Base-by-base conservation (phyloP, 2,888 invertebrate genomes). In the Hylaea fasciaria region DNA sequence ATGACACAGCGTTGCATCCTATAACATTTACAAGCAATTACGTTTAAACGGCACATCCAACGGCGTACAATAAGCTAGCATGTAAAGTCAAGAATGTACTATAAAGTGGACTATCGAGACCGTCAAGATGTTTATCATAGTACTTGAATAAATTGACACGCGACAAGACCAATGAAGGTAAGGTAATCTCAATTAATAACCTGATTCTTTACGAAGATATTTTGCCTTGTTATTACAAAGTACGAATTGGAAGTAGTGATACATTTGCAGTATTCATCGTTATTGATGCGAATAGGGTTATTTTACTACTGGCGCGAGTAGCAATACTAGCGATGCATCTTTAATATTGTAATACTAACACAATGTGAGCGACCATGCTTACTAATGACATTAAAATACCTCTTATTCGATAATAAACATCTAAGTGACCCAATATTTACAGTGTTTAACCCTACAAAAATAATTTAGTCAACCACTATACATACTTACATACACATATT, bases 401-500 rank as follows among this genome's bases (percentile, higher is more conserved):
- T 78, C 76, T 83, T 85, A 87, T 66, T 74, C 66, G 55, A 78
- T 85, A 22, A 89, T 85, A 86, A 87, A 88, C 85, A 82, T 82
- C 89, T 90, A 90, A 69, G 86, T 88, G 86, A 81, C 72, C 80
- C 75, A 72, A 61, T 90, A 90, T 91, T 58, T 91, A 91, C 91
- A 91, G 87, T 91, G 89, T 84, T 89, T 89, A n/a, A 91, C 59
- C 71, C 91, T 91, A 91, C 83, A 91, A 90, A 91, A 92, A 92
- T 92, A 91, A 92, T 91, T 92, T 92, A 91, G 75, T 87, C 80
- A 82, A 87, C 82, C 82, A 81, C 87, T 91, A 88, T 91, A 91
- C 89, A 90, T 87, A 86, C 84, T 82, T 89, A 89, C 86, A 89
- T 73, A 74, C 78, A 76, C 57, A 77, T 79, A 77, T 71, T 70